Evolutionary conservation across 1,140 invertebrate genomes (phyloP), one percentile per base, ranked within the genome.

Genomic region (Delia radicum): DNA sequence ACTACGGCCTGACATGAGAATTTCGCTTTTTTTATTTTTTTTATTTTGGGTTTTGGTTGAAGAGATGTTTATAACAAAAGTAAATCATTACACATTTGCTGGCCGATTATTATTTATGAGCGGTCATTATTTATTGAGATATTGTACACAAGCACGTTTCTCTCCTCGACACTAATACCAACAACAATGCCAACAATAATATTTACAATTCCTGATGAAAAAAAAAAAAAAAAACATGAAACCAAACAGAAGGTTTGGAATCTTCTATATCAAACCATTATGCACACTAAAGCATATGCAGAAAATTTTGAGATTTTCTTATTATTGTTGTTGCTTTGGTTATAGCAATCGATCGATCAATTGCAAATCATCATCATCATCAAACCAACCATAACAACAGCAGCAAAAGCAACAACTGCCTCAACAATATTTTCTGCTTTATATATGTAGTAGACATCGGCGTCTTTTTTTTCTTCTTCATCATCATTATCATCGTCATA

Each of bases 71-170:
- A 55, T 55, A 55, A 73, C 55, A 37, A 74, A 76, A 75, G 74
- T 77, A 73, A 74, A 74, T 77, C 73, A 74, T 75, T 75, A 75
- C 55, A 75, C 73, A 75, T 77, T 75, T 75, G 65, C 69, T 77
- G 61, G 65, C 62, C 77, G 77, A 77, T 77, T 77, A 77, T 77
- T 77, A 76, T 77, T 77, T 77, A 77, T 77, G 74, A 75, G 65
- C 77, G 71, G 74, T 77, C 77, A 77, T 77, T 77, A 77, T 77
- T 77, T 77, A 77, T 76, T 77, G 77, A 77, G 77, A 77, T 77
- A 77, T 77, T 75, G 74, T 75, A 63, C 71, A 71, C 33, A 73
- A 28, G 69, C 65, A 73, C 73, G 77, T 75, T 76, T 63, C 48
- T 31, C 46, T 67, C 3, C 2, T 13, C 71, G 42, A 28, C 46